Evolutionary conservation across 2,888 invertebrate species (phyloP), one percentile per base, ranked within the genome.

Genomic region (Drosophila diplacantha): DNA sequence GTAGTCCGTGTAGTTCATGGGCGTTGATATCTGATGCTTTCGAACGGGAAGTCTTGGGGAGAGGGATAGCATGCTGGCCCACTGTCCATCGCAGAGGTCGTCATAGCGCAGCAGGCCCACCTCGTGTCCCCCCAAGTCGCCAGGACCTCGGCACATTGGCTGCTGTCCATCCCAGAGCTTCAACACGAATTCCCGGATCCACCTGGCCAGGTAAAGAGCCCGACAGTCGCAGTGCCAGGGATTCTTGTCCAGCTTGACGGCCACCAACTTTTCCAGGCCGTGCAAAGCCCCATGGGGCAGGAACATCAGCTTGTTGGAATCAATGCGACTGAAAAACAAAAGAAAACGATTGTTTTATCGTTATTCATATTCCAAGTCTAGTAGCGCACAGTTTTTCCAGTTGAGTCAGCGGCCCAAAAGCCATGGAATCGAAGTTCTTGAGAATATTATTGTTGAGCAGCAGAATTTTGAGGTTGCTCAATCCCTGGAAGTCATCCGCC

Each of bases 21-120:
- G 88, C 61, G 84, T 84, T 63, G 85, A 81, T 56, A 88, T 86
- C 68, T 85, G 86, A 81, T 87, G 81, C 69, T 87, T 88, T 60
- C 88, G 85, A 55, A 88, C 82, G 26, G 88, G 88, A 46, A 88
- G 73, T 37, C 88, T 84, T 43, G 88, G 88, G 35, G 88, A 88
- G 26, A 90, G 71, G 3, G 88, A 89, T 52, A 91, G 85, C 92
- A 93, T 92, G 72, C 93, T 93, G 24, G 92, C 92, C 93, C 93
- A 93, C 73, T 93, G 92, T 0, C 93, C 93, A 62, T 92, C 91
- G 80, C 93, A 93, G 8, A 93, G 90, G 74, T 92, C 91, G 73
- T 92, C 91, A 71, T 93, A 93, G 16, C 90, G 89, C 79, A 90
- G 85, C 41, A 89, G 85, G 24, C 89, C 88, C 31, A 91, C 89